Evolutionary conservation across 2,797 vertebrate genomes (phyloP).

Genomic region (Thunnus albacares): DNA sequence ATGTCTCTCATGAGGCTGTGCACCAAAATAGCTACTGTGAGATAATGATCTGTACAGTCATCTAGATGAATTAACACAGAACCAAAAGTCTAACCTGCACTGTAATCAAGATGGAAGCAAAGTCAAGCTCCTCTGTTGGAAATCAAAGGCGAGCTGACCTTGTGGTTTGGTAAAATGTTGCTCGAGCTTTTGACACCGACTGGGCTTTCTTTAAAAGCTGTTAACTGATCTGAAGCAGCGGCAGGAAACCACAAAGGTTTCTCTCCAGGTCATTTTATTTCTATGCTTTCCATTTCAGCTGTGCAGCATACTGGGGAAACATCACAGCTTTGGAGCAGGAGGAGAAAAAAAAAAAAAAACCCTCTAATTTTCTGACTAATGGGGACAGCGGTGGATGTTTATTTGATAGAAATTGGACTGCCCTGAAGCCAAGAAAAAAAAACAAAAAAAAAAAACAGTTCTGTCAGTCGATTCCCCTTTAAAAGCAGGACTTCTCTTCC

Average conservation of each 20-base stretch:
- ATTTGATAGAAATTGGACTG: slow-evolving; percentile 30
- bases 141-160: slow-evolving; percentile 65
- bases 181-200: slow-evolving; percentile 30
- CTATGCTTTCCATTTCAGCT: slow-evolving; percentile 48
- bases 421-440: slow-evolving; percentile 6
- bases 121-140: slow-evolving; percentile 40
- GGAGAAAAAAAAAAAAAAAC: neutral
- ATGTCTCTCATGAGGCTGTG: neutral
- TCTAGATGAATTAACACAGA: slow-evolving; percentile 33
- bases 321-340: slow-evolving; percentile 39
- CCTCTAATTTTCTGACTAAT: slow-evolving; percentile 30
- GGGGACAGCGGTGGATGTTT: slow-evolving; percentile 41
- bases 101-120: slow-evolving; percentile 52
- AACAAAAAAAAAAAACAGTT: neutral
- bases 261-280: slow-evolving; percentile 56
- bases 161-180: slow-evolving; percentile 54
- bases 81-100: slow-evolving; percentile 16
- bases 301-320: slow-evolving; percentile 15
- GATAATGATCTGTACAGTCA: slow-evolving; percentile 29
- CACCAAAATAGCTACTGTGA: neutral
- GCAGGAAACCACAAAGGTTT: slow-evolving; percentile 49
- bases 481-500: slow-evolving; percentile 15
- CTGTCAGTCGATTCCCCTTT: neutral
- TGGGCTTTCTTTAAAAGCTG: slow-evolving; percentile 55
- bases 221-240: slow-evolving; percentile 57